These are phyloP conservation scores for Phenganax subtilis DNA, from an alignment of 92 coral and sea anemone species.

Conservation along the genomic window DNA sequence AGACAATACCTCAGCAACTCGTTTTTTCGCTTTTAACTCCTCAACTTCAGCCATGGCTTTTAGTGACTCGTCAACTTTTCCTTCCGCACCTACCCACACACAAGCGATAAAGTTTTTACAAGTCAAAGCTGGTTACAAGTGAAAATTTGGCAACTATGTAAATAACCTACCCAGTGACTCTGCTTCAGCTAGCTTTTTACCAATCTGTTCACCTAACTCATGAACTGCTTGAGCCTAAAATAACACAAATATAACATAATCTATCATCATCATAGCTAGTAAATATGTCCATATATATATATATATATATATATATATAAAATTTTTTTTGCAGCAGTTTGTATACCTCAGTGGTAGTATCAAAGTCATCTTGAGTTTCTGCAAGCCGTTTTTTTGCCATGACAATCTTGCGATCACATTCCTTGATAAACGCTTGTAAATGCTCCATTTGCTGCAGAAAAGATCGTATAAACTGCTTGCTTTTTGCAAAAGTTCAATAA, in stretches of 20 bases:
- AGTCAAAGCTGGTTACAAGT: too few species aligned
- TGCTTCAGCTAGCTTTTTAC: conserved; percentile 93
- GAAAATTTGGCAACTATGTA: neutral
- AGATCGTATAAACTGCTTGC: neutral
- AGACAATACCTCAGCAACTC: conserved; percentile 74
- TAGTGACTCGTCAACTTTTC: conserved; percentile 93
- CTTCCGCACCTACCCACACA: conserved; percentile 75
- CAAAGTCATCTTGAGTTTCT: conserved; percentile 94
- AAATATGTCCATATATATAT: neutral
- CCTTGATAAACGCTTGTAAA: conserved; percentile 90
- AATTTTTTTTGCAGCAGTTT: neutral
- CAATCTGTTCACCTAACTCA: conserved; percentile 89
- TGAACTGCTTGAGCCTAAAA: conserved; percentile 85
- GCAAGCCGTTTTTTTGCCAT: conserved; percentile 94
- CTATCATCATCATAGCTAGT: neutral
- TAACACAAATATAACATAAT: neutral
- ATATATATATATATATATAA: too few species aligned
- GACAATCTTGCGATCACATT: conserved; percentile 93
- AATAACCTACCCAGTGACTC: conserved; percentile 66
- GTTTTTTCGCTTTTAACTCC: conserved; percentile 67
- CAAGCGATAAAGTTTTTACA: neutral
- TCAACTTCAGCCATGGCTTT: conserved; percentile 87
- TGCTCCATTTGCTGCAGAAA: conserved; percentile 90
- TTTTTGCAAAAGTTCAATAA: neutral
- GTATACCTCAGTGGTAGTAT: conserved; percentile 71